These are phyloP conservation scores for Albula glossodonta DNA, from an alignment of 2,113 vertebrate genomes.

Conservation along the genomic window DNA sequence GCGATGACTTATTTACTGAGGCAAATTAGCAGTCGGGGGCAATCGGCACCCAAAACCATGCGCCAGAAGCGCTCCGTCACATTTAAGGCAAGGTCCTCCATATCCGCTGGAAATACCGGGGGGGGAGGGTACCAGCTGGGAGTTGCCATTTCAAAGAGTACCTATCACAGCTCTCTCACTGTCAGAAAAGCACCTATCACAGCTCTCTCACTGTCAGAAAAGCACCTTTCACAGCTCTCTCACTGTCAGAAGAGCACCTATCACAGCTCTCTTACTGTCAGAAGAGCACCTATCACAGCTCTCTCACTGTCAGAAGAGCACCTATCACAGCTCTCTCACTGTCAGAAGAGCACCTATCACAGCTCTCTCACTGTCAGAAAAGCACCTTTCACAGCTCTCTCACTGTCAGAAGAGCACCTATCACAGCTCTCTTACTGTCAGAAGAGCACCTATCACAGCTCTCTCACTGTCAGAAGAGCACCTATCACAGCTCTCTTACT, in stretches of 20 bases:
- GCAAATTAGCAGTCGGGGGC: neutral
- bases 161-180: neutral
- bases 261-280: too few species aligned
- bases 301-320: neutral
- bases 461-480: too few species aligned
- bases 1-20: constrained; percentile 10
- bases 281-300: neutral
- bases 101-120: neutral
- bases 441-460: too few species aligned
- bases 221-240: too few species aligned
- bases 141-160: neutral
- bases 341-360: too few species aligned
- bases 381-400: neutral
- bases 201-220: neutral
- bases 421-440: neutral
- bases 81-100: neutral
- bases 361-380: too few species aligned
- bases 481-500: too few species aligned
- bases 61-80: neutral
- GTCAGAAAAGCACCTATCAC: neutral
- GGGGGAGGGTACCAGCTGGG: too few species aligned
- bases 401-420: neutral
- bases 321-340: neutral
- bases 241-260: too few species aligned
- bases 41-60: neutral